Evolutionary conservation across 2,888 invertebrate species (phyloP).

Genomic region (Aphelenchoides bicaudatus): DNA sequence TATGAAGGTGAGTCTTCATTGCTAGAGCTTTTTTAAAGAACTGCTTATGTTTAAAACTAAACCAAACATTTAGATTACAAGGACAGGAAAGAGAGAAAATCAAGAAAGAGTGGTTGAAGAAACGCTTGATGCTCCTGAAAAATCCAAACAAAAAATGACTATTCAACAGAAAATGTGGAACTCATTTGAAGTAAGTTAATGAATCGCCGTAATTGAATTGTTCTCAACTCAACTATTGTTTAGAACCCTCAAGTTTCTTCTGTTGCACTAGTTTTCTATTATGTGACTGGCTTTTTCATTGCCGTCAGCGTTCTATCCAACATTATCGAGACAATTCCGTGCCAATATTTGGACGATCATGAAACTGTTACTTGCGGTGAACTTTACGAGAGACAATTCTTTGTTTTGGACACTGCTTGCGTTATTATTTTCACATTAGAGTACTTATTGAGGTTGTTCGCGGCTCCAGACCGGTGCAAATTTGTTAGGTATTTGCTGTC

Average conservation of each 20-base stretch:
- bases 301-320: constrained; percentile 93
- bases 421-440: constrained; percentile 97
- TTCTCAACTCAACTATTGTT: too few species aligned
- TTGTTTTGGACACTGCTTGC: constrained; percentile 98
- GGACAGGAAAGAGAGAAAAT: constrained; percentile 95
- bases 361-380: constrained; percentile 76
- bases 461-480: constrained; percentile 49
- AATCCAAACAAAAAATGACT: constrained; percentile 44
- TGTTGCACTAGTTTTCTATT: constrained; percentile 97
- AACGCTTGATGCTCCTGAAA: constrained; percentile 56
- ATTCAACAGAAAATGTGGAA: constrained; percentile 40
- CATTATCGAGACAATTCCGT: constrained; percentile 77
- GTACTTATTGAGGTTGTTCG: constrained; percentile 32
- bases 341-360: constrained; percentile 38
- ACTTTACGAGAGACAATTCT: constrained; percentile 75
- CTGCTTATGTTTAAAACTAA: too few species aligned
- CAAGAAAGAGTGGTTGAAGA: constrained; percentile 97
- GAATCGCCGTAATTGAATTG: too few species aligned
- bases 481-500: constrained; percentile 53
- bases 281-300: constrained; percentile 85
- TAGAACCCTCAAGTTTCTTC: constrained; percentile 99
- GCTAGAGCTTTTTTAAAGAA: too few species aligned
- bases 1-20: too few species aligned
- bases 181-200: too few species aligned
- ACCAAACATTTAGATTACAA: too few species aligned